A percentile compares a stretch with the other conserved stretches of the same genome.
Evolutionary conservation across 1,140 invertebrate species (phyloP).

Genomic region (Oreohelix idahoensis): DNA sequence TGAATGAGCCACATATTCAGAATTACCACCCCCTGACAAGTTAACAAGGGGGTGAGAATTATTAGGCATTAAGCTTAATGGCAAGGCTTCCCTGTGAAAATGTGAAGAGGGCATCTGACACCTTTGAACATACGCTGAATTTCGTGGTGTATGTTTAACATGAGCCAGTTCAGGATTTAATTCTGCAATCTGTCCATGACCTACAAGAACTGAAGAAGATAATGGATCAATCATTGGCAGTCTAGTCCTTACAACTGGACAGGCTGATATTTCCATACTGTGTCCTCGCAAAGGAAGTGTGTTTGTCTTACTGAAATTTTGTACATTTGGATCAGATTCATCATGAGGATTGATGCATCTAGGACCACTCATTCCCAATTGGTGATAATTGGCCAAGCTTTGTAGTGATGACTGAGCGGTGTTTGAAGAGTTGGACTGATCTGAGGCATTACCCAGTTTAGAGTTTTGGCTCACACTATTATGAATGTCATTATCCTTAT

Average conservation of each 20-base stretch:
- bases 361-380: not conserved
- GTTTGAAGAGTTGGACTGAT: not conserved
- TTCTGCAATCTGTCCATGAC: no score
- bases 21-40: not conserved
- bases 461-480: not conserved
- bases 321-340: not conserved
- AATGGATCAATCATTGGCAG: no score
- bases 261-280: not conserved
- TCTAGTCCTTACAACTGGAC: no score
- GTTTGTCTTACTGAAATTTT: not conserved
- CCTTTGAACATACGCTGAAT: not conserved
- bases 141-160: no score
- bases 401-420: not conserved
- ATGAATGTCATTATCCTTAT: not conserved
- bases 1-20: not conserved
- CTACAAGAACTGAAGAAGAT: no score
- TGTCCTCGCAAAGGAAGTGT: not conserved
- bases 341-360: not conserved
- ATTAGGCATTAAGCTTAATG: not conserved
- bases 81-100: not conserved
- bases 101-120: not conserved
- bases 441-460: not conserved
- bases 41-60: not conserved
- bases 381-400: not conserved
- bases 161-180: no score